Base-by-base conservation (phyloP, 2,888 invertebrate species). In the Nomada goodeniana region DNA sequence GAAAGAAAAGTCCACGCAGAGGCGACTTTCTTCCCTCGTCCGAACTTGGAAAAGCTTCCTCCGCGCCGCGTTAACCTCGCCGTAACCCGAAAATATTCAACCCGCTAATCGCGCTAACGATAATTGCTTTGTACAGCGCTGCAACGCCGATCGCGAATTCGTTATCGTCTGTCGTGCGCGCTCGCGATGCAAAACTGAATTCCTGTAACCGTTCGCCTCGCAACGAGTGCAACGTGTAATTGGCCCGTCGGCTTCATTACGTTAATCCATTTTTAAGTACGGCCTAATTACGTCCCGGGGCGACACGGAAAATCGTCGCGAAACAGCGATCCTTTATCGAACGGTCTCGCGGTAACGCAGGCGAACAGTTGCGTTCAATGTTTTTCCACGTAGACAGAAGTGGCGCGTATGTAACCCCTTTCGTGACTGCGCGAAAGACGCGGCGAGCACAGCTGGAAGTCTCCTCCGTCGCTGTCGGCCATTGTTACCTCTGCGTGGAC, bases 1-100 rank as follows among this genome's bases (percentile, higher is more conserved):
- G 89, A 90, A 90, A 84, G 83, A 84, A 87, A 87, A 89, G 87
- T 82, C 78, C 83, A 81, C 83, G 80, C 85, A 79, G 76, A 47
- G 52, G 63, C 71, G 64, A 82, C 80, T 80, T 82, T 83, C 85
- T 80, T 61, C 36, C 36, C 60, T 55, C 20, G 70, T 73, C 59
- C 52, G 1, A 52, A 4, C 18, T 13, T 57, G 72, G 59, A 36
- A 71, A 76, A 47, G 7, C 74, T 15, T 61, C 70, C 70, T 53
- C 23, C 2, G 61, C 44, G 0, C 7, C 64, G 36, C 57, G 18
- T 69, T 70, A 76, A 63, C 9, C 72, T 10, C 26, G 18, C n/a
- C 13, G 23, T 26, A 3, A 9, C 13, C 26, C n/a, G 18, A 42
- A 47, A 36, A 36, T 57, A 76, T 78, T 67, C 42, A n/a, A n/a